Percentiles rank a stretch among this genome's conserved stretches.
Conservation (phyloP, 2,888 invertebrate genomes). For the Tridacna crocea region DNA sequence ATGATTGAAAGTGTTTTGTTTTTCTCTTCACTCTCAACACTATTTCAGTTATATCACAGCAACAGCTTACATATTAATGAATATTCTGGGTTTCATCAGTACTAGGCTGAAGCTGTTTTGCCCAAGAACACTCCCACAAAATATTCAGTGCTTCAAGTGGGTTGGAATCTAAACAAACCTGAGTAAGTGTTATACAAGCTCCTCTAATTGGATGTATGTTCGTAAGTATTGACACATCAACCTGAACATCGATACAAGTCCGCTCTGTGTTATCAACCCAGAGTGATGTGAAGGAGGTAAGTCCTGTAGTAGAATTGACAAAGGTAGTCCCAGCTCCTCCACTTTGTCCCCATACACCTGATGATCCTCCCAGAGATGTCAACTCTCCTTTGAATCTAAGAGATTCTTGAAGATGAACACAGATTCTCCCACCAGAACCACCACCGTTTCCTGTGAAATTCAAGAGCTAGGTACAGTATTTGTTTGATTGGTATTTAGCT, state of each 20-base stretch:
- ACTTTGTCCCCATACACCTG: neutral
- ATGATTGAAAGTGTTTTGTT: no score
- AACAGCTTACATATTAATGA: no score
- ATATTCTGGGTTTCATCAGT: no score
- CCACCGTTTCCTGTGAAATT: conserved; percentile 65
- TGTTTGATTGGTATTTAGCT: neutral
- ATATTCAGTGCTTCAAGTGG: no score
- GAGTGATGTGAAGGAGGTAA: conserved; percentile 49
- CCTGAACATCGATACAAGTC: conserved; percentile 34
- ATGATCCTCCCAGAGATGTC: conserved; percentile 66
- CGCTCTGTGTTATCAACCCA: conserved; percentile 66
- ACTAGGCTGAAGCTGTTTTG: no score
- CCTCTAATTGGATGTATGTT: conserved; percentile 60
- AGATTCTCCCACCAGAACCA: conserved; percentile 72
- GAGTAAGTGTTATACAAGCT: conserved; percentile 53
- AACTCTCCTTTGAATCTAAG: conserved; percentile 66
- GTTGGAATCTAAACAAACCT: conserved; percentile 14
- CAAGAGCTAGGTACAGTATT: neutral
- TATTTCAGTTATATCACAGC: no score
- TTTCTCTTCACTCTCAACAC: no score
- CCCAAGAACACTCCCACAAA: no score
- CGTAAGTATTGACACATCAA: conserved; percentile 52
- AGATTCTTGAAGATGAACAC: conserved; percentile 62
- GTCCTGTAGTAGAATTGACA: conserved; percentile 61
- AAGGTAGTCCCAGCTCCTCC: conserved; percentile 71